phyloP scores from a whole-genome alignment of 2,113 vertebrate genomes.

The Dicaeum eximium region DNA sequence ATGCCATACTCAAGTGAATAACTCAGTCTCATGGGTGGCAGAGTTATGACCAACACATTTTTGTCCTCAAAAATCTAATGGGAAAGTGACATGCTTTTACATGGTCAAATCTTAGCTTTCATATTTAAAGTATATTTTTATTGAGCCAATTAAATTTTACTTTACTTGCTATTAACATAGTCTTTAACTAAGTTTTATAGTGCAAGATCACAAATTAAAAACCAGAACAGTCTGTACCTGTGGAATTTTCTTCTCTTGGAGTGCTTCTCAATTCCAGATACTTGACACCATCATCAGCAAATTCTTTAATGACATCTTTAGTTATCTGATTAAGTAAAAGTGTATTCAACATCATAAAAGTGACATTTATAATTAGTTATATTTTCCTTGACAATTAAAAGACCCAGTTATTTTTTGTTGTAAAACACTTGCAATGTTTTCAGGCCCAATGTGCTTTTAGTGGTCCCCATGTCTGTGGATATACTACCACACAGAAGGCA shows the following conservation, averaged over 20 bases:
- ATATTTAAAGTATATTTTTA: background rate
- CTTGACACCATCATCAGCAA: slow-evolving; percentile 93
- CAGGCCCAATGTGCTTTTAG: background rate
- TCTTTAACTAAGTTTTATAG: background rate
- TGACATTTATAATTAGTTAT: background rate
- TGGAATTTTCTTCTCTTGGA: slow-evolving; percentile 80
- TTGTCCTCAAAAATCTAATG: background rate
- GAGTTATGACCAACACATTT: background rate
- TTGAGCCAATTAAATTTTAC: background rate
- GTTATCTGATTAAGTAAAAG: slow-evolving; percentile 79
- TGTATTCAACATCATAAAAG: background rate
- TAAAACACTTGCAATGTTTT: background rate
- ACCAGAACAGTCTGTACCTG: slow-evolving; percentile 58
- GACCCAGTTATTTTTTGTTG: background rate
- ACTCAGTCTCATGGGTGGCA: background rate
- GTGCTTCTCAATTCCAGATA: slow-evolving; percentile 96
- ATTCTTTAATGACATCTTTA: slow-evolving; percentile 92
- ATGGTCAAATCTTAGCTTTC: background rate
- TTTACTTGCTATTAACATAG: background rate
- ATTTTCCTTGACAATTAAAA: background rate
- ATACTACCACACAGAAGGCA: background rate
- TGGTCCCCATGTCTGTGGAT: background rate
- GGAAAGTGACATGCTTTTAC: background rate
- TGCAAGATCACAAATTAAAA: background rate
- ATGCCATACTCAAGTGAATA: background rate